These are phyloP conservation scores for Cinclus cinclus DNA, from an alignment of 2,113 vertebrate genomes.

Conservation along the genomic window DNA sequence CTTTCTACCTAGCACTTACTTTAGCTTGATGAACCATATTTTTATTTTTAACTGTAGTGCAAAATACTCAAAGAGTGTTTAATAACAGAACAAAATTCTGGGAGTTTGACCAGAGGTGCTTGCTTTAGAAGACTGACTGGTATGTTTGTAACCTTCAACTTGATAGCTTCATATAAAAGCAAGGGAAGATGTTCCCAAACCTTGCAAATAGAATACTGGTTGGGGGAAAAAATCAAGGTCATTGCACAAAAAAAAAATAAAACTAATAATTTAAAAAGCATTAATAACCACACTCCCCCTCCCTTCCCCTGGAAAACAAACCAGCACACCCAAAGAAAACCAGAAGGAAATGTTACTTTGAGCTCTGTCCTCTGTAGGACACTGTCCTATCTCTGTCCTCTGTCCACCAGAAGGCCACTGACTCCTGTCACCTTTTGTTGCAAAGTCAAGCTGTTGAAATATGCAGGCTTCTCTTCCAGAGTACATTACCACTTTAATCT, in stretches of 20 bases:
- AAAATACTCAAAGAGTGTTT: not conserved
- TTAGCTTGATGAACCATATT: not conserved
- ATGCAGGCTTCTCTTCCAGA: not conserved
- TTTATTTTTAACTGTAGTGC: not conserved
- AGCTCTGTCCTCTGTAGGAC: not conserved
- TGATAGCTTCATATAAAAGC: not conserved
- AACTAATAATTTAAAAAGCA: not conserved
- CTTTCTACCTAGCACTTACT: not conserved
- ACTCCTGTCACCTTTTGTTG: not conserved
- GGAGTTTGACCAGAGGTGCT: not conserved
- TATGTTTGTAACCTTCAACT: not conserved
- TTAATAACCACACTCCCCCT: not conserved
- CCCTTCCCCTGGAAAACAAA: not conserved
- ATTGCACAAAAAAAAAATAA: not conserved
- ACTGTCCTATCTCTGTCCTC: not conserved
- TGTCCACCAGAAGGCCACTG: not conserved
- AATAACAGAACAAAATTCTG: not conserved
- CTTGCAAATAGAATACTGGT: not conserved
- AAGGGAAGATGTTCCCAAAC: not conserved
- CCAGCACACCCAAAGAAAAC: not conserved
- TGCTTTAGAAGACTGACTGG: not conserved
- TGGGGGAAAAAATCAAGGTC: not conserved
- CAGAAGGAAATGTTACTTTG: not conserved
- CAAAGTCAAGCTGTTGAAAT: not conserved
- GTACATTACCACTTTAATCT: not conserved